Evolutionary conservation across 2,888 invertebrate genomes (phyloP), one percentile per base, ranked within the genome.

Genomic region (Drosophila sordidula): DNA sequence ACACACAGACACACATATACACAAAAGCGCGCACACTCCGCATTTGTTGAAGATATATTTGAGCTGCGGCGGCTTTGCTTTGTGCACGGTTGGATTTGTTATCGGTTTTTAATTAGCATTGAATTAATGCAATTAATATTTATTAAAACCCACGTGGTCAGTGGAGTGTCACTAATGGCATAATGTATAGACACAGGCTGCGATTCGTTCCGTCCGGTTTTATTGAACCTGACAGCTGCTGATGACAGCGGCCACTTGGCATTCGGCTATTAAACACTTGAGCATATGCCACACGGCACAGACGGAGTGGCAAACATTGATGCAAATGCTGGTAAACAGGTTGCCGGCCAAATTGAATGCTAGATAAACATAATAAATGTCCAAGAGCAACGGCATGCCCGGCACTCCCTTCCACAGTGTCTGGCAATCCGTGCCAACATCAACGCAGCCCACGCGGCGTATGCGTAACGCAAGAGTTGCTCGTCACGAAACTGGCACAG

Each of bases 71-170:
- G 9, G 14, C 4, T 55, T 42, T 26, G 34, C 36, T 26, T 38
- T 65, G 66, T 36, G 38, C 67, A 64, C 38, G 64, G 36, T 47
- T 54, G 45, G 47, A 49, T 58, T 69, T 64, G 63, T 45, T 80
- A 83, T 83, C 51, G 81, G 80, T 80, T 88, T 87, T 83, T 77
- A 83, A 84, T 88, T 83, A 87, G 78, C 78, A 70, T 66, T 62
- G 62, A 70, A 72, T 84, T 70, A 75, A 70, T 71, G 69, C 77
- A 72, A 87, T 82, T 81, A 78, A 75, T 63, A 72, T 69, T 81
- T 78, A 81, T 71, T 66, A 54, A 78, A 84, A 64, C 22, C 66
- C 64, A 54, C 62, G 70, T 32, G 51, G 54, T 36, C 61, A 74
- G 22, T 63, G 67, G 51, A 52, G 66, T 80, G 88, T 73, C 49